These are phyloP conservation scores for Galaxias olidus DNA, from an alignment of 2,797 vertebrate species.

Conservation along the genomic window DNA sequence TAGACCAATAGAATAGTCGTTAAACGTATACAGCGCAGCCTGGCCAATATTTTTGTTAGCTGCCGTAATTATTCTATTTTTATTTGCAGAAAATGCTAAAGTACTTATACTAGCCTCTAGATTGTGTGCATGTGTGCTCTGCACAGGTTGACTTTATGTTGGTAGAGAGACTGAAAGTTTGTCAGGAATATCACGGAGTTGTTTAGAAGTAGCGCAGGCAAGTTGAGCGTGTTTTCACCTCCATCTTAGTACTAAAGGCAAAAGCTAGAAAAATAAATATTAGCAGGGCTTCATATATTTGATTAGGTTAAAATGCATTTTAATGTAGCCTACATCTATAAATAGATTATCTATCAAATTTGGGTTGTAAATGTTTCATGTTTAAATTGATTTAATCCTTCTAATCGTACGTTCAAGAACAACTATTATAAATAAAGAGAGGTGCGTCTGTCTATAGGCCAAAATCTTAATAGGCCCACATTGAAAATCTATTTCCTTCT, in stretches of 20 bases:
- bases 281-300: slow-evolving; percentile 5
- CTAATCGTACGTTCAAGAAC: too few species aligned
- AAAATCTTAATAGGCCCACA: slow-evolving; percentile 30
- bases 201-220: slow-evolving; percentile 83
- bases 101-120: slow-evolving; percentile 19
- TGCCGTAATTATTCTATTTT: slow-evolving; percentile 18
- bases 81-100: slow-evolving; percentile 14
- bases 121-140: slow-evolving; percentile 49
- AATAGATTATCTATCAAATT: too few species aligned
- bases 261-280: slow-evolving; percentile 46
- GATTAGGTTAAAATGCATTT: slow-evolving; percentile 17
- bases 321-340: not conserved
- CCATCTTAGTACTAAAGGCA: slow-evolving; percentile 65
- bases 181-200: slow-evolving; percentile 69
- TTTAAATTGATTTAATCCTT: too few species aligned
- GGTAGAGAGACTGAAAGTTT: slow-evolving; percentile 69
- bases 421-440: slow-evolving; percentile 13
- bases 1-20: too few species aligned
- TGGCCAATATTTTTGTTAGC: slow-evolving; percentile 22
- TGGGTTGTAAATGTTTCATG: too few species aligned
- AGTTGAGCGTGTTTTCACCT: slow-evolving; percentile 87
- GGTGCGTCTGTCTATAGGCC: slow-evolving; percentile 20
- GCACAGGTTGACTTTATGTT: slow-evolving; percentile 61
- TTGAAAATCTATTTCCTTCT: slow-evolving; percentile 32
- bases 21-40: not conserved